Evolutionary conservation across 2,797 vertebrate genomes (phyloP), one percentile per base, ranked within the genome.

Genomic region (Decapterus maruadsi): DNA sequence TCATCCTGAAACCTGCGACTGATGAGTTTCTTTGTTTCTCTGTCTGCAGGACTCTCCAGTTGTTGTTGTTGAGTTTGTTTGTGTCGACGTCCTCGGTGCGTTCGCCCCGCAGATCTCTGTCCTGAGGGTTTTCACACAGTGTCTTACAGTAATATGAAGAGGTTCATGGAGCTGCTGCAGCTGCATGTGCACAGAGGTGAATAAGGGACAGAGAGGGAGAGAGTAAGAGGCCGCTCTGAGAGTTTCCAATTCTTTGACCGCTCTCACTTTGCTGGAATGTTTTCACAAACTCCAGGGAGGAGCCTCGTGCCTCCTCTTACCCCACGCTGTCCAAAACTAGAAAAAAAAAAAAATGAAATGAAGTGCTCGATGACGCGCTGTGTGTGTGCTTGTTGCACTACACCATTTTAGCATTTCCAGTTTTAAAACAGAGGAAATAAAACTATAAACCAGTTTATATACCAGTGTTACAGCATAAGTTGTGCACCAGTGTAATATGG

Each of bases 241-340:
- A 90, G 88, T 93, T 88, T 91, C 84, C 60, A 71, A 87, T 88
- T 94, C 89, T 89, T 90, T 88, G 80, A 87, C 88, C 74, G 77
- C 80, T 81, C 90, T 90, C 82, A 78, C 87, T 93, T 86, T 80
- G 90, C 93, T 94, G 95, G 94, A 96, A 95, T 96, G 95, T 95
- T 96, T 96, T 95, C 86, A 87, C 93, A 92, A 92, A 95, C 73
- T 91, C 89, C 90, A 91, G 94, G 95, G 95, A 94, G 95, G 95
- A 95, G 95, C 92, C 81, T 85, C 79, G 68, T 17, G 81, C 83
- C 85, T 91, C 83, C 85, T 91, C 83, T 80, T 70, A 74, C 80
- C 68, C 83, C 87, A 77, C 48, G 84, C 84, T 73, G 81, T 89
- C 82, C 81, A 72, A 3, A 48, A 46, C 78, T 82, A 62, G 45